Conservation (phyloP, 2,888 invertebrate species). For the Torymus aiolomorphi region DNA sequence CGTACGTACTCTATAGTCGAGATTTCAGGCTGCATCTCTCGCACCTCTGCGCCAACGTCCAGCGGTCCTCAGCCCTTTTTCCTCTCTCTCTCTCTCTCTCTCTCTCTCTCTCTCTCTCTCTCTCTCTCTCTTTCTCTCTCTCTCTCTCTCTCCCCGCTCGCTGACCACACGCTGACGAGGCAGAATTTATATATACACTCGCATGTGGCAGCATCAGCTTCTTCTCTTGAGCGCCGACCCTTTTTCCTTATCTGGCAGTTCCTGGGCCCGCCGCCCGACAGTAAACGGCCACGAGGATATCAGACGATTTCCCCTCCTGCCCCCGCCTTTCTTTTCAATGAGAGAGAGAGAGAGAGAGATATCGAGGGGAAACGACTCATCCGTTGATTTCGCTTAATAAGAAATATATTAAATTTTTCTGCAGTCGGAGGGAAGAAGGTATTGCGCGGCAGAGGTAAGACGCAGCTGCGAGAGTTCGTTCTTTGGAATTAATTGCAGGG, state of each 20-base stretch:
- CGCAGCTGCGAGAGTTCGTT: too few relatives aligned
- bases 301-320: not conserved
- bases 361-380: not conserved
- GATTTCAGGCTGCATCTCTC: too few relatives aligned
- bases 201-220: not conserved
- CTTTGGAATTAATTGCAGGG: too few relatives aligned
- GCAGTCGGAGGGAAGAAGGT: too few relatives aligned
- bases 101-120: too few relatives aligned
- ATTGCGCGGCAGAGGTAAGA: too few relatives aligned
- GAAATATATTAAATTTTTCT: slow-evolving; percentile 25
- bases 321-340: slow-evolving; percentile 13
- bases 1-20: too few relatives aligned
- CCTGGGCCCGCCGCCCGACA: not conserved
- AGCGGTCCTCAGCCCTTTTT: too few relatives aligned
- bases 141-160: too few relatives aligned
- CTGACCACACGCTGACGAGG: slow-evolving; percentile 25
- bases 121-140: too few relatives aligned
- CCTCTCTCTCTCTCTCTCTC: too few relatives aligned
- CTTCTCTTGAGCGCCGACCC: slow-evolving; percentile 9
- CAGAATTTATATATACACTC: slow-evolving; percentile 32
- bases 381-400: slow-evolving; percentile 21
- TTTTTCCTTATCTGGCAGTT: slow-evolving; percentile 38
- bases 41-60: too few relatives aligned
- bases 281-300: not conserved
- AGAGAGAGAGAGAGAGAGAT: not conserved